These are phyloP conservation scores for Ceratothoa steindachneri DNA, from an alignment of 2,888 invertebrate species.

Conservation along the genomic window DNA sequence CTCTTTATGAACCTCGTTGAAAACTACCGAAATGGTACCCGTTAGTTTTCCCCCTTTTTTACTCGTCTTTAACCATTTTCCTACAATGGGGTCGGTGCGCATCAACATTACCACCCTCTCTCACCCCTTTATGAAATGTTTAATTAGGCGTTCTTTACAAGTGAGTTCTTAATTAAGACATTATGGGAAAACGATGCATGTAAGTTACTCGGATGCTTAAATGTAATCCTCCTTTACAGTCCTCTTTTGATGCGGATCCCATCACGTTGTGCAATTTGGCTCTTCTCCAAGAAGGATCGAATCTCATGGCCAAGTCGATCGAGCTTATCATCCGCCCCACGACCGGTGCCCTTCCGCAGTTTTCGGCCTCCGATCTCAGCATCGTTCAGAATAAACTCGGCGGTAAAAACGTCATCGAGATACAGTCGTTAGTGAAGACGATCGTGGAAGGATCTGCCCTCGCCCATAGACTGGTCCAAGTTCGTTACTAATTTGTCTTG, in stretches of 20 bases:
- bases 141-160: too few species aligned
- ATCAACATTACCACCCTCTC: too few species aligned
- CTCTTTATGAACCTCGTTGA: too few species aligned
- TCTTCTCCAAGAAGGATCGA: slow-evolving; percentile 74
- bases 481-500: neutral
- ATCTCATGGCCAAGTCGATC: slow-evolving; percentile 69
- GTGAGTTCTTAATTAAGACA: too few species aligned
- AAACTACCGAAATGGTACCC: too few species aligned
- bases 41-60: too few species aligned
- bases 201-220: neutral
- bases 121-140: too few species aligned
- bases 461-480: slow-evolving; percentile 32
- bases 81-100: too few species aligned
- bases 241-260: slow-evolving; percentile 80
- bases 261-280: slow-evolving; percentile 69
- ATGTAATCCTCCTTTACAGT: slow-evolving; percentile 53
- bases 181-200: too few species aligned
- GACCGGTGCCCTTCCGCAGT: slow-evolving; percentile 36
- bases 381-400: slow-evolving; percentile 27
- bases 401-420: slow-evolving; percentile 20
- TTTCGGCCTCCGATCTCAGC: slow-evolving; percentile 23
- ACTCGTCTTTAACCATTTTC: too few species aligned
- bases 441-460: slow-evolving; percentile 29
- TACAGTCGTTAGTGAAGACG: slow-evolving; percentile 24
- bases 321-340: slow-evolving; percentile 55